Evolutionary conservation across 2,113 vertebrate genomes (phyloP).

Genomic region (Leptodactylus fuscus): DNA sequence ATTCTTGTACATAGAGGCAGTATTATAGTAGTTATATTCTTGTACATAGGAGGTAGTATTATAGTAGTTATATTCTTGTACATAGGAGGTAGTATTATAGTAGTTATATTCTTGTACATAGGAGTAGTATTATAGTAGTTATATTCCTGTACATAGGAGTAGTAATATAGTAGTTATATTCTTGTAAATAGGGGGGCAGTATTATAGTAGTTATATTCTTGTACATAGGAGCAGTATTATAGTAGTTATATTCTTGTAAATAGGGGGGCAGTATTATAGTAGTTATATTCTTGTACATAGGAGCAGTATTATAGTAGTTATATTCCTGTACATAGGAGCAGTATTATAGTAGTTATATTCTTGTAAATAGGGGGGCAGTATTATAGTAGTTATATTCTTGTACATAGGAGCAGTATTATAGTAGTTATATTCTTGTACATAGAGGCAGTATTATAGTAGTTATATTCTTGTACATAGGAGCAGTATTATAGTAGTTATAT

Average conservation of each 20-base stretch:
- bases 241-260: conserved; percentile 10
- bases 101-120: conserved; percentile 6
- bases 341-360: conserved; percentile 12
- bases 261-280: background rate
- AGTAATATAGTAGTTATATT: conserved; percentile 7
- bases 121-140: conserved; percentile 15
- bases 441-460: background rate
- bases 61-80: too few relatives aligned
- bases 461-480: background rate
- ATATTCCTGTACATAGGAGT: background rate
- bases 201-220: conserved; percentile 18
- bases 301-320: conserved; percentile 16
- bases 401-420: conserved; percentile 11
- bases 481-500: background rate
- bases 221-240: conserved; percentile 7
- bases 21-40: too few relatives aligned
- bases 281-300: conserved; percentile 12
- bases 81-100: background rate
- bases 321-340: background rate
- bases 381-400: conserved; percentile 24
- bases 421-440: conserved; percentile 1
- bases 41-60: too few relatives aligned
- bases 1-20: too few relatives aligned
- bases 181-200: background rate
- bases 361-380: background rate